These are phyloP conservation scores for Labroides dimidiatus DNA, from an alignment of 2,797 vertebrate genomes.

Conservation along the genomic window DNA sequence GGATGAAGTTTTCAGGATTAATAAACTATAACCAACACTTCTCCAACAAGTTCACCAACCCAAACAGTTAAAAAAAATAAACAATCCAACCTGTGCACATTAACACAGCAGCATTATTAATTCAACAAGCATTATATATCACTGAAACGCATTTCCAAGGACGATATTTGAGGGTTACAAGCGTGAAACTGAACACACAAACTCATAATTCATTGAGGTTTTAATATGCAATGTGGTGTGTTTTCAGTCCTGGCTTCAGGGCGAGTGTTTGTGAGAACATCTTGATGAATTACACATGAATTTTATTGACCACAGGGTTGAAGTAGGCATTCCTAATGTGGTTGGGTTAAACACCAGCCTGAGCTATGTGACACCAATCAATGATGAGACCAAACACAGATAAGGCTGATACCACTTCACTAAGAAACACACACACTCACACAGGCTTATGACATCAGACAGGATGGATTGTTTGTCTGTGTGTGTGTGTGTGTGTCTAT, in stretches of 20 bases:
- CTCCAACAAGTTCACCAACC: too few species aligned
- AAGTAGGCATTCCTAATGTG: conserved; percentile 40
- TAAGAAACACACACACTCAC: neutral
- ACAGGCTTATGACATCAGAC: conserved; percentile 57
- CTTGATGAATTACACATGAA: conserved; percentile 28
- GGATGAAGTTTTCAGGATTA: too few species aligned
- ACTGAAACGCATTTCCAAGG: neutral
- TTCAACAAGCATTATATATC: too few species aligned
- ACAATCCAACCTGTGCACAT: too few species aligned
- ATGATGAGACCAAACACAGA: conserved; percentile 39
- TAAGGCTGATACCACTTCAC: conserved; percentile 13
- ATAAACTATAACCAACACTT: too few species aligned
- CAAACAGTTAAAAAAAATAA: too few species aligned
- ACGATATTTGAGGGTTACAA: too few species aligned
- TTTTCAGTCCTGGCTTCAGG: neutral
- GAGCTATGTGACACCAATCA: conserved; percentile 49
- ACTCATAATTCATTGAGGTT: neutral
- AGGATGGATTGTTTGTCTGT: conserved; percentile 19
- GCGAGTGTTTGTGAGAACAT: conserved; percentile 18
- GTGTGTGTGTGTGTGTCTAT: conserved; percentile 22
- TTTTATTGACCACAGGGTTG: conserved; percentile 48
- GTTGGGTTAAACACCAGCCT: conserved; percentile 51
- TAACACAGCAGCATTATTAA: too few species aligned
- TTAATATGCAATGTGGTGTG: neutral
- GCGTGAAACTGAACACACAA: too few species aligned